phyloP scores from a whole-genome alignment of 1,140 invertebrate genomes.

The Cardiocondyla obscurior region DNA sequence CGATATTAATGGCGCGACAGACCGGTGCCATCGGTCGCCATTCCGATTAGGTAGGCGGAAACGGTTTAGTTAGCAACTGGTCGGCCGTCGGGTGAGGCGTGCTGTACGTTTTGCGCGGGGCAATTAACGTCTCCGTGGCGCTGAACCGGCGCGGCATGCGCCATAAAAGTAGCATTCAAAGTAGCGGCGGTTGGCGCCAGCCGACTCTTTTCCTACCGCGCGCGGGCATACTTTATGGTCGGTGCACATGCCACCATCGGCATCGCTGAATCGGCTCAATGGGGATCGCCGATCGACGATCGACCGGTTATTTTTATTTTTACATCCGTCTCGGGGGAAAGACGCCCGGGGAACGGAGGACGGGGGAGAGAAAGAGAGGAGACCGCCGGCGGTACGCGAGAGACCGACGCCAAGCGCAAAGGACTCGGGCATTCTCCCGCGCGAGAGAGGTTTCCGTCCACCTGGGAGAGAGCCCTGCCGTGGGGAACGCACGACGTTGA shows the following conservation, averaged over 20 bases:
- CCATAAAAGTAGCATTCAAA: slow-evolving; percentile 78
- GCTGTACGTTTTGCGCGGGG: slow-evolving; percentile 55
- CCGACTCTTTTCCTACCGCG: slow-evolving; percentile 73
- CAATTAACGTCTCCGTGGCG: slow-evolving; percentile 65
- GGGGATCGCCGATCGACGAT: slow-evolving; percentile 45
- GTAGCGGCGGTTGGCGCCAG: slow-evolving; percentile 76
- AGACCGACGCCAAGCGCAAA: background rate
- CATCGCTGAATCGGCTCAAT: slow-evolving; percentile 58
- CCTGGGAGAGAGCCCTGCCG: background rate
- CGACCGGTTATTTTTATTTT: slow-evolving; percentile 58
- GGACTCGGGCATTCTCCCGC: slow-evolving; percentile 3
- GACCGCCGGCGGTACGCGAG: background rate
- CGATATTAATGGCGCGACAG: slow-evolving; percentile 32
- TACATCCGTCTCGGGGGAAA: background rate
- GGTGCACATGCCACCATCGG: slow-evolving; percentile 54
- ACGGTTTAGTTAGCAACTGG: slow-evolving; percentile 45
- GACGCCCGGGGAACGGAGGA: background rate
- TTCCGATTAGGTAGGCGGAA: slow-evolving; percentile 47
- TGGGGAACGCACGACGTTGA: background rate
- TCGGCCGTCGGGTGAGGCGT: background rate
- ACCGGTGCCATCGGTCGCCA: slow-evolving; percentile 3
- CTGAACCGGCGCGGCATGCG: slow-evolving; percentile 71
- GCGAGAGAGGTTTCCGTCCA: slow-evolving; percentile 3
- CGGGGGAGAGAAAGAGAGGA: background rate
- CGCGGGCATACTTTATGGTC: slow-evolving; percentile 75